Evolutionary conservation across 2,888 invertebrate genomes (phyloP), one percentile per base, ranked within the genome.

Genomic region (Caenorhabditis zanzibari): DNA sequence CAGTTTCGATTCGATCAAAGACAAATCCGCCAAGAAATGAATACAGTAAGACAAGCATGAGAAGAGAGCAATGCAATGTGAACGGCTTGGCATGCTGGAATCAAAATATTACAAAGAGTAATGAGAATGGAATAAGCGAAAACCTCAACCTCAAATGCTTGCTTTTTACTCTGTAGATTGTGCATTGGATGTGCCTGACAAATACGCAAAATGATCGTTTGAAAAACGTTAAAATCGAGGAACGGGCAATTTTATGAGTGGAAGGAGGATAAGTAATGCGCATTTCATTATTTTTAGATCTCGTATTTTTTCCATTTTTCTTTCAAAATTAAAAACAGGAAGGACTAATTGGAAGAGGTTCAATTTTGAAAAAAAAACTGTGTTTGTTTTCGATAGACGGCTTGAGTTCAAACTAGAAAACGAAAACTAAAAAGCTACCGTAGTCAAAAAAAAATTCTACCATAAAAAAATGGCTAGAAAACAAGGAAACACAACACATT

Each of bases 71-170:
- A 75, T 91, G 91, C 24, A 91, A 82, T 2, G 91, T 91, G 86
- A 91, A 90, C 35, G 91, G 91, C 82, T 91, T 91, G 14, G 90
- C 90, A 76, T 88, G 79, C 91, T 91, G 87, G 28, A 88, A 86
- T 10, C 24, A 16, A 3, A 7, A 6, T 22, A 49, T 16, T 35
- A 16, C 49, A 59, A 6, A 22, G 22, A 1, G 22, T 2, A 28
- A 54, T 54, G 9, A 56, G 32, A 19, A 44, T 14, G 16, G 22
- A 38, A 32, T 1, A 16, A 41, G 12, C 41, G 32, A 59, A 59
- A 81, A 81, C 73, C 80, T 85, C 73, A 77, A 85, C 82, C 82
- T 85, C 79, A 54, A 85, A 85, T 61, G 76, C 68, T 44, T 69
- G 61, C 44, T 86, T 82, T 82, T 82, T 84, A 76, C 76, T 71